Percentiles rank a stretch among this genome's conserved stretches.
Conservation (phyloP, 2,888 invertebrate species). For the Polia nebulosa region DNA sequence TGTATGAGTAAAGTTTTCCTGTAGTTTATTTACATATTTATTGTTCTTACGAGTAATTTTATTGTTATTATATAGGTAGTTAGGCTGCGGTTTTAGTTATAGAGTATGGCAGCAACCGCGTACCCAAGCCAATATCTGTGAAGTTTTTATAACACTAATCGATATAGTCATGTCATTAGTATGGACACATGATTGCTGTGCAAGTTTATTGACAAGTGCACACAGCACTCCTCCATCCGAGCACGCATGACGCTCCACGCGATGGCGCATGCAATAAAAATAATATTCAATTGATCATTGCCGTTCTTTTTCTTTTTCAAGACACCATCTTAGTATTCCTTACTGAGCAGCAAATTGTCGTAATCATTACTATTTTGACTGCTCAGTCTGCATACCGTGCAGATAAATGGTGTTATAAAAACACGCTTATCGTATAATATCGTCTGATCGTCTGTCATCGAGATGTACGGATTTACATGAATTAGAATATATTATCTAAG, state of each 20-base stretch:
- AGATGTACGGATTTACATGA: constrained; percentile 49
- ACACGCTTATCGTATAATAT: constrained; percentile 30
- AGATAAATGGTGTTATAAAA: constrained; percentile 35
- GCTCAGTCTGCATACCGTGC: constrained; percentile 23
- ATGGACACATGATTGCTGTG: constrained; percentile 23
- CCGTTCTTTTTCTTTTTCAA: constrained; percentile 63
- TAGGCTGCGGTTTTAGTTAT: background rate
- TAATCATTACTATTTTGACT: constrained; percentile 3
- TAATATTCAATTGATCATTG: constrained; percentile 61
- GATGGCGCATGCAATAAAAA: constrained; percentile 58
- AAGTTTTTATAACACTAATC: constrained; percentile 12
- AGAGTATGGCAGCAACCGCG: background rate
- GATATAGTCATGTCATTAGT: constrained; percentile 24
- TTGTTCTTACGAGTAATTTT: background rate
- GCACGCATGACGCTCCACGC: constrained; percentile 49
- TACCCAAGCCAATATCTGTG: background rate
- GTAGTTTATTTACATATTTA: background rate
- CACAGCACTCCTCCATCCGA: constrained; percentile 36
- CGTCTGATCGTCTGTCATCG: constrained; percentile 21
- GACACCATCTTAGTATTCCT: constrained; percentile 30
- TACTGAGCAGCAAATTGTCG: constrained; percentile 21
- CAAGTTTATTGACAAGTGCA: constrained; percentile 54
- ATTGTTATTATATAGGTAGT: constrained; percentile 6
- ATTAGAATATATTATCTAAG: constrained; percentile 63
- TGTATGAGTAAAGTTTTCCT: background rate